These are phyloP conservation scores for Eledone cirrhosa DNA, from an alignment of 2,888 invertebrate species.

Conservation along the genomic window DNA sequence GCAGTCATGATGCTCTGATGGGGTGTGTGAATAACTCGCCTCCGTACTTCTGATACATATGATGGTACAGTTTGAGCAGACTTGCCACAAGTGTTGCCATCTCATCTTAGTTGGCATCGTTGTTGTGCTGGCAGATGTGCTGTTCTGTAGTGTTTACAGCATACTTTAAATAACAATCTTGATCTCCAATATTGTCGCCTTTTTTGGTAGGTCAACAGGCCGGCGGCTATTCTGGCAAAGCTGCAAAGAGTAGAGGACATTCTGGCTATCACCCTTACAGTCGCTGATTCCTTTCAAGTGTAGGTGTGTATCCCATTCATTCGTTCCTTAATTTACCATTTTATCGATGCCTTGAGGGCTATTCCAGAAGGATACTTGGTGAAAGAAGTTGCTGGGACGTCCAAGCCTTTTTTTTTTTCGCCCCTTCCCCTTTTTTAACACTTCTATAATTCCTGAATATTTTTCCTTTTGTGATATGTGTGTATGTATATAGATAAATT, in stretches of 20 bases:
- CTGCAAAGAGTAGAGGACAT: conserved; percentile 29
- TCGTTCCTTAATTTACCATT: conserved; percentile 23
- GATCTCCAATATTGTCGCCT: conserved; percentile 26
- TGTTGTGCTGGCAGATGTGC: conserved; percentile 22
- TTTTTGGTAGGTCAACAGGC: conserved; percentile 28
- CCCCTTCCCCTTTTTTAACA: background rate
- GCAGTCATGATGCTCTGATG: conserved; percentile 1
- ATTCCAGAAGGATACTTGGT: conserved; percentile 28
- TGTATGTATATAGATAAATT: no score
- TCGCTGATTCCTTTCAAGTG: conserved; percentile 29
- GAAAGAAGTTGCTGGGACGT: conserved; percentile 31
- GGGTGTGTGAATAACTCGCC: background rate
- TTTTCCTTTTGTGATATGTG: background rate
- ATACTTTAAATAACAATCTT: conserved; percentile 3
- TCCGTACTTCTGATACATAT: conserved; percentile 3
- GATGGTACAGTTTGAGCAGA: conserved; percentile 5
- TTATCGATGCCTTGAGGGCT: conserved; percentile 25
- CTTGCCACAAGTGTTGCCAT: conserved; percentile 24
- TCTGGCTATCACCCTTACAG: conserved; percentile 29
- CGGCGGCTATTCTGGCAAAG: conserved; percentile 28
- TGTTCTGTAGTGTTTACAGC: conserved; percentile 29
- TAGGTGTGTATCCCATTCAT: conserved; percentile 27
- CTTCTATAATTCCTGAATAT: background rate
- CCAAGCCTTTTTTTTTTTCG: background rate
- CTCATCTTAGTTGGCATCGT: conserved; percentile 11